phyloP scores from a whole-genome alignment of 2,113 vertebrate genomes.

The Podarcis cretensis region DNA sequence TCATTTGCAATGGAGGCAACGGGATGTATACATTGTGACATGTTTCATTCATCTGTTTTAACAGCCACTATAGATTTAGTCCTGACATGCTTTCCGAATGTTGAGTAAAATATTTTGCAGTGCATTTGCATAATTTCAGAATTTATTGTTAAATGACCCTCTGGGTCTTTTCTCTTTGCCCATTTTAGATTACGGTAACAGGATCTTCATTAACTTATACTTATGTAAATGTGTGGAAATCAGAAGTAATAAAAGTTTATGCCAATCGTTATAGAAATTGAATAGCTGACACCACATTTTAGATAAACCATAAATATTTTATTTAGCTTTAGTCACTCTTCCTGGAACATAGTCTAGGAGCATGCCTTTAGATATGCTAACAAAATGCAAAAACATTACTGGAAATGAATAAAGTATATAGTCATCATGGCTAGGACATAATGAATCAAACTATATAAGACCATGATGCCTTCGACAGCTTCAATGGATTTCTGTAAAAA shows the following conservation, averaged over 20 bases:
- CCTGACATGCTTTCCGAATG: neutral
- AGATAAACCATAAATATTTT: conserved; percentile 20
- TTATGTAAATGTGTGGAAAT: conserved; percentile 3
- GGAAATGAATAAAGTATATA: conserved; percentile 1
- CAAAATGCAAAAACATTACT: conserved; percentile 3
- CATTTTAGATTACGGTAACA: conserved; percentile 7
- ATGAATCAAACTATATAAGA: neutral
- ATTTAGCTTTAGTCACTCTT: neutral
- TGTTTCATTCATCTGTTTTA: neutral
- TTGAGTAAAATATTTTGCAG: neutral
- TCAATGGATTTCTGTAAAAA: neutral
- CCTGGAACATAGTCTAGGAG: conserved; percentile 4
- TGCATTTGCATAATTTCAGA: neutral
- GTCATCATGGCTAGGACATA: neutral
- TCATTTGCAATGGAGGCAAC: neutral
- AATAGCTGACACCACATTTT: conserved; percentile 2
- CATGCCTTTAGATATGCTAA: neutral
- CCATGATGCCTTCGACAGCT: neutral
- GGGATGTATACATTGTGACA: neutral
- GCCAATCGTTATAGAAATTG: conserved; percentile 9
- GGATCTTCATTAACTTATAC: neutral
- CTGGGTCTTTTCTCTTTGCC: neutral
- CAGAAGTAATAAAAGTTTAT: conserved; percentile 11
- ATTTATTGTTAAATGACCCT: conserved; percentile 1
- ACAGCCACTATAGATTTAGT: conserved; percentile 1